phyloP scores from a whole-genome alignment of 1,140 invertebrate species.

The Mya arenaria region DNA sequence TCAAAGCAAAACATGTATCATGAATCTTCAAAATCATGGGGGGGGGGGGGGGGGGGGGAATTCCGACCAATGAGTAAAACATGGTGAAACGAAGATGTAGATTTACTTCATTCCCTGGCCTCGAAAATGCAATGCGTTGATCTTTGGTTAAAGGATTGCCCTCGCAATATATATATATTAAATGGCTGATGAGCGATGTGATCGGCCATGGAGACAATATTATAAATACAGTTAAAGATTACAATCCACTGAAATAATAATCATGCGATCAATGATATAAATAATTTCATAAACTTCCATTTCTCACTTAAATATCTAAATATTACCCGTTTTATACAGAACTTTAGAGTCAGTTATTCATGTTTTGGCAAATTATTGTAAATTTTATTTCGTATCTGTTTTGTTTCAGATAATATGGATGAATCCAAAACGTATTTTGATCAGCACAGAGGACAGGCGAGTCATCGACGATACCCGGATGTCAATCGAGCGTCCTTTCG shows the following conservation, averaged over 20 bases:
- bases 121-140: background rate
- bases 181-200: no score
- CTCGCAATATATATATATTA: no score
- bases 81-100: background rate
- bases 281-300: background rate
- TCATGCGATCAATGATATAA: background rate
- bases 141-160: background rate
- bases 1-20: background rate
- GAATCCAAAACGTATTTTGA: constrained; percentile 67
- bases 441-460: constrained; percentile 70
- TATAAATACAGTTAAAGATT: background rate
- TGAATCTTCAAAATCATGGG: background rate
- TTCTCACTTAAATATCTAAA: background rate
- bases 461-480: constrained; percentile 70
- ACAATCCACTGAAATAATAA: background rate
- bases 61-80: no score
- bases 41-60: no score
- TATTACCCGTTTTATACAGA: background rate
- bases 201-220: no score
- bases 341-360: background rate
- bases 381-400: constrained; percentile 3
- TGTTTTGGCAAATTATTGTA: background rate
- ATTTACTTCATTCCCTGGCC: background rate
- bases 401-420: constrained; percentile 75
- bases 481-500: constrained; percentile 63